Evolutionary conservation across 2,888 invertebrate genomes (phyloP), one percentile per base, ranked within the genome.

Genomic region (Zygaena filipendulae): DNA sequence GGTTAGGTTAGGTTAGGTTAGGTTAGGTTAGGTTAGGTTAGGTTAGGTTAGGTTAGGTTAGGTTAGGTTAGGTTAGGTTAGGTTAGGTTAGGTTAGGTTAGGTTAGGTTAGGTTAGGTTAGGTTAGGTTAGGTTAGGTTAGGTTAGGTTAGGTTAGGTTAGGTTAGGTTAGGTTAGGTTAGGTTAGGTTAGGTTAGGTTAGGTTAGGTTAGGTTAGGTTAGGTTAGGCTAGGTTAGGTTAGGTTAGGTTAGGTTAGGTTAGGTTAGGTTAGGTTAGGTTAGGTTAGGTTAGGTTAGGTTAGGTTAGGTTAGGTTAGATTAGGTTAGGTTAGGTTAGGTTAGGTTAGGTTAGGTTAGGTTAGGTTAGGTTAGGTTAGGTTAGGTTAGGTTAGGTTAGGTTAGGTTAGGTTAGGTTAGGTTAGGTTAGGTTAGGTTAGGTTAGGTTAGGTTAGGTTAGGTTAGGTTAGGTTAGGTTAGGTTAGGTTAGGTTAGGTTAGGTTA

Each of bases 11-110:
- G 21, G 35, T 32, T 35, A 34, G 30, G 32, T 33, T 37, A 34
- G 37, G 37, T 34, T 37, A 37, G 37, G 28, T 28, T 32, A 28
- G 29, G 32, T 25, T 32, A 33, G 33, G 29, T 27, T 29, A 24
- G 29, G 29, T 38, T 40, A 38, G 38, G 40, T 35, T 37, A 32
- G 28, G 33, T 34, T 38, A 36, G 37, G 40, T 36, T 38, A 35
- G 38, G 38, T 35, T 41, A 38, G 38, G 41, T 37, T 39, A 39
- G 41, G 41, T 39, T 40, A 40, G 40, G 40, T 40, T 40, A 39
- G 39, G 39, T 37, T 38, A 40, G 40, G 40, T 40, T 40, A 40
- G 40, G 38, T 40, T 40, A 40, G 40, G 40, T 36, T 38, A 36
- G 38, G 40, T 37, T 38, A 35, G 40, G 40, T 40, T 40, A 38